Percentiles rank a stretch among this genome's conserved stretches.
phyloP scores from a whole-genome alignment of 2,888 invertebrate genomes.

The Steinernema carpocapsae region DNA sequence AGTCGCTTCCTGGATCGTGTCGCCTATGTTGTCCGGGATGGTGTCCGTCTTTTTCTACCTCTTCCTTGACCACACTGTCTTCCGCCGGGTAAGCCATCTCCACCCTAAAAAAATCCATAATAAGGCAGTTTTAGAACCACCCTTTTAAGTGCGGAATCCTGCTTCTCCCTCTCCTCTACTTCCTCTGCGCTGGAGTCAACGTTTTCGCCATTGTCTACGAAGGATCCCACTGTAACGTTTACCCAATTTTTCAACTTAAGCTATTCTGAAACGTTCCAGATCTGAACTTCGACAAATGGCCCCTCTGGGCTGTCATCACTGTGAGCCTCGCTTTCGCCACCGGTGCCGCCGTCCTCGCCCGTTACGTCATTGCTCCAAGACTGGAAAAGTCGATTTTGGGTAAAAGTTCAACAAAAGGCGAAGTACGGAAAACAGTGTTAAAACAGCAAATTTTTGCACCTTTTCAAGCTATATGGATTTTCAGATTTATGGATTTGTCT shows the following conservation, averaged over 20 bases:
- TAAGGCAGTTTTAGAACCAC: too few relatives aligned
- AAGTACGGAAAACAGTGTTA: slow-evolving; percentile 23
- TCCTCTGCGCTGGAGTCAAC: slow-evolving; percentile 87
- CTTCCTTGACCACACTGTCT: slow-evolving; percentile 81
- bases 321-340: slow-evolving; percentile 73
- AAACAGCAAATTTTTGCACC: too few relatives aligned
- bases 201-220: slow-evolving; percentile 90
- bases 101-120: too few relatives aligned
- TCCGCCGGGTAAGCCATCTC: too few relatives aligned
- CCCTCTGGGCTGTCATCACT: slow-evolving; percentile 76
- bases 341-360: slow-evolving; percentile 76
- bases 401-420: too few relatives aligned
- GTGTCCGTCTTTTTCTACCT: slow-evolving; percentile 83
- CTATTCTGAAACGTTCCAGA: slow-evolving; percentile 73
- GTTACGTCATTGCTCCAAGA: slow-evolving; percentile 74
- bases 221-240: slow-evolving; percentile 73
- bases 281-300: slow-evolving; percentile 85
- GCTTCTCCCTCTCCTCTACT: slow-evolving; percentile 89
- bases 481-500: too few relatives aligned
- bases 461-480: too few relatives aligned
- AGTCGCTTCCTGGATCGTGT: slow-evolving; percentile 94
- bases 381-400: slow-evolving; percentile 69
- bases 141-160: slow-evolving; percentile 76
- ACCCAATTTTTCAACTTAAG: background rate
- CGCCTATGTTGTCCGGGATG: slow-evolving; percentile 87